Evolutionary conservation across 2,113 vertebrate species (phyloP).

Genomic region (Caretta caretta): DNA sequence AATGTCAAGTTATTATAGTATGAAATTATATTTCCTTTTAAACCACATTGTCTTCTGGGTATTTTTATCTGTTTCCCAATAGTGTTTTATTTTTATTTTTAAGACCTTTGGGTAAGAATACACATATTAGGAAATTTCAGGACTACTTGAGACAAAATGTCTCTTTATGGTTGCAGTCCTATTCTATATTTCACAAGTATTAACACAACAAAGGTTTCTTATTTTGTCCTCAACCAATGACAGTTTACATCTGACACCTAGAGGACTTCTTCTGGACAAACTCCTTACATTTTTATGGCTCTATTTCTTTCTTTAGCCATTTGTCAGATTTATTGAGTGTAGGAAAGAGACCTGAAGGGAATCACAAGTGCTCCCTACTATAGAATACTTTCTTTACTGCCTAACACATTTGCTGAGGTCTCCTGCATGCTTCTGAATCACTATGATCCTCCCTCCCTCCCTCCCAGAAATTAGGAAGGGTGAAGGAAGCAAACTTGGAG

Average conservation of each 20-base stretch:
- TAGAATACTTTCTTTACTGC: neutral
- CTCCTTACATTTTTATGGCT: neutral
- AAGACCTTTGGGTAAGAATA: neutral
- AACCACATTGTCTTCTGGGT: neutral
- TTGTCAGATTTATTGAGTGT: neutral
- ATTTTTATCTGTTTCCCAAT: constrained; percentile 16
- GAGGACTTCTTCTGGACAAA: neutral
- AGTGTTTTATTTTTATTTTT: neutral
- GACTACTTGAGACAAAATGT: constrained; percentile 2
- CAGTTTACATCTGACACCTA: neutral
- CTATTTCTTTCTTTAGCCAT: neutral
- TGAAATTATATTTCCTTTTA: neutral
- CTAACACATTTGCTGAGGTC: neutral
- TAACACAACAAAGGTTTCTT: neutral
- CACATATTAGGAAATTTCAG: neutral
- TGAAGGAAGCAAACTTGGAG: neutral
- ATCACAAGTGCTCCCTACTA: neutral
- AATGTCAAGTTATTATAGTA: constrained; percentile 17
- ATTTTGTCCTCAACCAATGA: neutral
- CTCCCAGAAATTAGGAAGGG: neutral
- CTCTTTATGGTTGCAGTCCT: neutral
- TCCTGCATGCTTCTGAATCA: neutral
- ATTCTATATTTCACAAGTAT: neutral
- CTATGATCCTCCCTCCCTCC: neutral
- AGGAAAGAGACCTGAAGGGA: neutral